These are phyloP conservation scores for Microtus montanus DNA, from an alignment of 2,113 vertebrate genomes.

Conservation along the genomic window DNA sequence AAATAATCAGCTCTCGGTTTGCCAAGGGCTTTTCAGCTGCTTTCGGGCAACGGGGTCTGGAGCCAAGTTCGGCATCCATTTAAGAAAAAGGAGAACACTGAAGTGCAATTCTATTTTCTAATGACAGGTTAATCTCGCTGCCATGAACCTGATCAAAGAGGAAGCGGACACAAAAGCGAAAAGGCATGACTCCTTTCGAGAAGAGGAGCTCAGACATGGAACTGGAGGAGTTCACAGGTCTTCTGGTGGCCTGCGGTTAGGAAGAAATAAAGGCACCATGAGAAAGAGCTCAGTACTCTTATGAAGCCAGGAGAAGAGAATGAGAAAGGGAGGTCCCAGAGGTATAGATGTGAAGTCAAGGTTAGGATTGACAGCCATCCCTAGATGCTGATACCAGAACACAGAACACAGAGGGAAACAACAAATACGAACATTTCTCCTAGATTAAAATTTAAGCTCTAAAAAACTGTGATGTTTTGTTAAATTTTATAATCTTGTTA, in stretches of 20 bases:
- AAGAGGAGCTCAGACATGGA: not conserved
- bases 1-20: conserved; percentile 84
- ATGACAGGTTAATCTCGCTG: conserved; percentile 81
- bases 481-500: not conserved
- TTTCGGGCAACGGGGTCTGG: conserved; percentile 69
- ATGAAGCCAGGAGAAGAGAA: not conserved
- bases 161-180: not conserved
- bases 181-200: not conserved
- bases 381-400: not conserved
- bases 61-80: conserved; percentile 72
- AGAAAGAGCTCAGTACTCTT: not conserved
- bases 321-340: not conserved
- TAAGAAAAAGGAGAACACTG: conserved; percentile 76
- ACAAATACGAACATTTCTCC: not conserved
- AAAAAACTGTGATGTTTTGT: not conserved
- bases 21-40: conserved; percentile 82
- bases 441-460: not conserved
- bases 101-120: conserved; percentile 81
- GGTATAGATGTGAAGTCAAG: not conserved
- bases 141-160: conserved; percentile 72
- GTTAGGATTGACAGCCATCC: no score
- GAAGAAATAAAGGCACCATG: not conserved
- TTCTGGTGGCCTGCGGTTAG: not conserved
- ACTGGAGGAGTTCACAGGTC: not conserved
- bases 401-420: not conserved